Evolutionary conservation across 2,113 vertebrate genomes (phyloP).

Genomic region (Phainopepla nitens): DNA sequence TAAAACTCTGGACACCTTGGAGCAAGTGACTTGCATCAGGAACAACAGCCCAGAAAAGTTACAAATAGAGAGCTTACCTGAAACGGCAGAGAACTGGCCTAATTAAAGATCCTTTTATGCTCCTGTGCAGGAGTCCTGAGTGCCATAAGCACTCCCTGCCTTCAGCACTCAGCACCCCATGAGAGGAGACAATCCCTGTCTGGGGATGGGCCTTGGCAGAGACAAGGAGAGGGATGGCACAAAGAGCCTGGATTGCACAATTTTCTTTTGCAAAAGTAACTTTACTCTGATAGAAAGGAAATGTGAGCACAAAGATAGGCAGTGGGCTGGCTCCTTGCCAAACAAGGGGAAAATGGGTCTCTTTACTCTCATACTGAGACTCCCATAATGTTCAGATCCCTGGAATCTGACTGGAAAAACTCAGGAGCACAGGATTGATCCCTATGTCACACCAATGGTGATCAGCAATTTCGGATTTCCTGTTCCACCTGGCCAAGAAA

Average conservation of each 20-base stretch:
- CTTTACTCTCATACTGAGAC: not conserved
- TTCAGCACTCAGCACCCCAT: not conserved
- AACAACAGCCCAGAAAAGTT: not conserved
- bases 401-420: not conserved
- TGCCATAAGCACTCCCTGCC: not conserved
- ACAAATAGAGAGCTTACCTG: not conserved
- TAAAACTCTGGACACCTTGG: not conserved
- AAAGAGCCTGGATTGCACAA: not conserved
- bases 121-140: not conserved
- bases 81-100: not conserved
- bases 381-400: accelerated
- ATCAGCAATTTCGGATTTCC: not conserved
- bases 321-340: not conserved
- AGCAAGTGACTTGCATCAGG: not conserved
- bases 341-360: not conserved
- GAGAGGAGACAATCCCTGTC: not conserved
- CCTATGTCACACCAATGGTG: not conserved
- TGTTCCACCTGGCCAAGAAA: accelerated
- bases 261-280: not conserved
- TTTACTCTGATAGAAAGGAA: not conserved
- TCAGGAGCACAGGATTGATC: too few relatives aligned
- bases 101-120: not conserved
- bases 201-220: not conserved
- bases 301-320: not conserved
- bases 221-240: not conserved